Conservation (phyloP, 2,888 invertebrate species). For the Lepidocyrtoides sp. region DNA sequence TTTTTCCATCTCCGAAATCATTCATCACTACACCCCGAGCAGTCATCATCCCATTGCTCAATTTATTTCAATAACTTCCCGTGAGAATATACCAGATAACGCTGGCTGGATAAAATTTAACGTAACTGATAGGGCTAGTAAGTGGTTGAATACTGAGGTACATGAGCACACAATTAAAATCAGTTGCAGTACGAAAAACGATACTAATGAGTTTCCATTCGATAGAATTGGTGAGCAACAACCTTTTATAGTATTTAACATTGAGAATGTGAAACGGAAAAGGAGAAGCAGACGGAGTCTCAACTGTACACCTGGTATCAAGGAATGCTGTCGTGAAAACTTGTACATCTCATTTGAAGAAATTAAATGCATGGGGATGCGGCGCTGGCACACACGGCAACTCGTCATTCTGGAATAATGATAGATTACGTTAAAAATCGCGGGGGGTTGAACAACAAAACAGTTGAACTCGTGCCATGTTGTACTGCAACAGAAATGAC, state of each 20-base stretch:
- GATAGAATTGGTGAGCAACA: constrained; percentile 85
- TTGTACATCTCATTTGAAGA: constrained; percentile 94
- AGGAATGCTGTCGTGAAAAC: constrained; percentile 94
- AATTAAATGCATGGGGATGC: constrained; percentile 93
- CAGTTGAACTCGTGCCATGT: constrained; percentile 91
- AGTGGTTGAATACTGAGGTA: constrained; percentile 91
- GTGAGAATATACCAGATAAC: constrained; percentile 86
- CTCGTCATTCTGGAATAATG: constrained; percentile 91
- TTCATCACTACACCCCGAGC: background rate
- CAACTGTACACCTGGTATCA: constrained; percentile 91
- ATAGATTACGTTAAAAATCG: constrained; percentile 86
- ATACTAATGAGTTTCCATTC: constrained; percentile 90
- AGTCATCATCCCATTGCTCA: background rate
- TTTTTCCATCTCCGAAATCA: constrained; percentile 59
- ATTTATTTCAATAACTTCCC: constrained; percentile 12
- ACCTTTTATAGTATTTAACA: constrained; percentile 94
- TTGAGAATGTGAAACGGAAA: constrained; percentile 86
- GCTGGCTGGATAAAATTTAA: constrained; percentile 95
- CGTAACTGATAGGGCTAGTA: constrained; percentile 91
- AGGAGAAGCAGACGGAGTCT: constrained; percentile 89
- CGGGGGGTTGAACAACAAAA: constrained; percentile 79
- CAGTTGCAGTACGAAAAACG: constrained; percentile 91
- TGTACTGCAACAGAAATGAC: constrained; percentile 95
- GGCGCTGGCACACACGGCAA: constrained; percentile 90
- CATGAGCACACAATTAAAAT: constrained; percentile 92